These are phyloP conservation scores for Melanocharis versteri DNA, from an alignment of 2,113 vertebrate genomes.

Conservation along the genomic window DNA sequence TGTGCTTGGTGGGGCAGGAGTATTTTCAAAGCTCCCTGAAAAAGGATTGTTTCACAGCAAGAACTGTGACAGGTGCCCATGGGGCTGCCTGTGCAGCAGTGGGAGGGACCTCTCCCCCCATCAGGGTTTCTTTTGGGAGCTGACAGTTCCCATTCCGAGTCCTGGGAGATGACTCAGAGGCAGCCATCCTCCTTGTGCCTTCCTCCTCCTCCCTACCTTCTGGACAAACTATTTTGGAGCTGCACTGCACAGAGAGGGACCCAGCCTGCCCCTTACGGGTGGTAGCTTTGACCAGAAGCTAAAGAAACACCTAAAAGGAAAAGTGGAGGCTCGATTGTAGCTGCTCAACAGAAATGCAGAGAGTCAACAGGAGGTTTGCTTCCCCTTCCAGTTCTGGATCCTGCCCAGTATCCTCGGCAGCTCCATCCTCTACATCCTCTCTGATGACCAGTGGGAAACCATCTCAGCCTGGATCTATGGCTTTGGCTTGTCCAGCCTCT, in stretches of 20 bases:
- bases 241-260: background rate
- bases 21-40: background rate
- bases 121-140: background rate
- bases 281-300: background rate
- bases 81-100: background rate
- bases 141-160: background rate
- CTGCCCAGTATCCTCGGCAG: slow-evolving; percentile 91
- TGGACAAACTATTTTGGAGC: background rate
- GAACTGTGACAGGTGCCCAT: background rate
- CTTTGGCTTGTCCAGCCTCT: slow-evolving; percentile 88
- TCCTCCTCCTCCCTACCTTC: background rate
- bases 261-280: background rate
- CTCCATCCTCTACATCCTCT: slow-evolving; percentile 87
- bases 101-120: background rate
- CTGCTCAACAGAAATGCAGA: background rate
- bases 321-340: background rate
- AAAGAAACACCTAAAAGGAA: background rate
- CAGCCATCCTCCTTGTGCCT: background rate
- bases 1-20: background rate
- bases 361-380: background rate
- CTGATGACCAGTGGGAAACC: slow-evolving; percentile 87
- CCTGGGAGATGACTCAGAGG: background rate
- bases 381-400: slow-evolving; percentile 83
- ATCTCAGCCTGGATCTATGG: slow-evolving; percentile 95
- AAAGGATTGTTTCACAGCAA: background rate